Conservation (phyloP, 2,888 invertebrate species). For the Hirtodrosophila trivittata region DNA sequence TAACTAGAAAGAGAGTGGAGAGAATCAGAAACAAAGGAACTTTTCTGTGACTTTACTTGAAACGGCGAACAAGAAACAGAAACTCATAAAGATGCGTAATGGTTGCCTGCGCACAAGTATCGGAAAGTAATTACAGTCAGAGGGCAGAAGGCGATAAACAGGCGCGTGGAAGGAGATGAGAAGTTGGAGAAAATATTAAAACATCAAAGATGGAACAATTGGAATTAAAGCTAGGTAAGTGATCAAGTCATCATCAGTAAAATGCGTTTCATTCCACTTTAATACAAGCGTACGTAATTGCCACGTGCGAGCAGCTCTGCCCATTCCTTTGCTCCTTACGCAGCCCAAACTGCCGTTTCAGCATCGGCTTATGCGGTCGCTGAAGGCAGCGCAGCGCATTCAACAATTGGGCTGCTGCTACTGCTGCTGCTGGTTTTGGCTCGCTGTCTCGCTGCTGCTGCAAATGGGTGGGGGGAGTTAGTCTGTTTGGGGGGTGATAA, state of each 20-base stretch:
- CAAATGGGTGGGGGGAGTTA: not conserved
- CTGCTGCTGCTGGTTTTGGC: no score
- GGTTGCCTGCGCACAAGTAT: constrained; percentile 82
- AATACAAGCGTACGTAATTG: constrained; percentile 17
- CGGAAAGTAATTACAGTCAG: constrained; percentile 79
- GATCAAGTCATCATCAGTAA: no score
- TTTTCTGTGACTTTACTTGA: constrained; percentile 17
- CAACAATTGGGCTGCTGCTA: constrained; percentile 71
- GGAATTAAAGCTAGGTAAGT: constrained; percentile 9
- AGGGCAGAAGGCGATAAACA: constrained; percentile 24
- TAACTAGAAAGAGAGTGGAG: constrained; percentile 17
- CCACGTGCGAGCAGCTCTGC: constrained; percentile 40
- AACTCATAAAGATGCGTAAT: constrained; percentile 83
- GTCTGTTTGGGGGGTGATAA: constrained; percentile 60
- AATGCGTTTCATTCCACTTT: not conserved
- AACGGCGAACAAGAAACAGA: constrained; percentile 45
- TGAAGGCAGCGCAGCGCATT: constrained; percentile 60
- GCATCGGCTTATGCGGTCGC: constrained; percentile 23
- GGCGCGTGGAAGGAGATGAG: constrained; percentile 3
- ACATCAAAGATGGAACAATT: not conserved
- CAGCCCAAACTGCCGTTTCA: constrained; percentile 9
- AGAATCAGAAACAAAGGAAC: constrained; percentile 22
- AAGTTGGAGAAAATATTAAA: not conserved
- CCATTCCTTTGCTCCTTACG: constrained; percentile 23
- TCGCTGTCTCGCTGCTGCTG: not conserved